phyloP scores from a whole-genome alignment of 1,140 invertebrate genomes.

The Drosophila biarmipes region DNA sequence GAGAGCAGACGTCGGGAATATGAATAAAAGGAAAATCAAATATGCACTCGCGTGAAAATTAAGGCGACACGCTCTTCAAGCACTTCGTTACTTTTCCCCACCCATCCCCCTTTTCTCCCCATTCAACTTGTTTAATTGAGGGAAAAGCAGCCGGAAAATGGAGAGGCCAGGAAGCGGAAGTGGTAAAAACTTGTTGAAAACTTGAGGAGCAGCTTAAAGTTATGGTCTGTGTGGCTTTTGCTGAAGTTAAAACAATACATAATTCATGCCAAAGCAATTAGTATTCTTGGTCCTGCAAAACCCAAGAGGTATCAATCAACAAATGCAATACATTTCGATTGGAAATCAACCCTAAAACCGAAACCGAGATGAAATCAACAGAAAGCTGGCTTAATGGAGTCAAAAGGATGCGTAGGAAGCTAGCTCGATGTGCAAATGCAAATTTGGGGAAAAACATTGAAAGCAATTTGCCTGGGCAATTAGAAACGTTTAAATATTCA shows the following conservation, averaged over 20 bases:
- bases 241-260: conserved; percentile 29
- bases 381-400: conserved; percentile 32
- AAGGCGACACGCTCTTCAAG: conserved; percentile 58
- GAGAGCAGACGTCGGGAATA: conserved; percentile 27
- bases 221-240: conserved; percentile 1
- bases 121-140: conserved; percentile 58
- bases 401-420: conserved; percentile 4
- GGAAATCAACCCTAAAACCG: conserved; percentile 3
- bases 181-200: conserved; percentile 45
- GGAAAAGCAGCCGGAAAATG: conserved; percentile 20
- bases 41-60: conserved; percentile 76
- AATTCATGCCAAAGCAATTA: conserved; percentile 29
- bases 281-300: background rate
- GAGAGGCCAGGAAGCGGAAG: conserved; percentile 25
- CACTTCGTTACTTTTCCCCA: background rate
- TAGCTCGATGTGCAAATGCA: background rate
- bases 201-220: conserved; percentile 33
- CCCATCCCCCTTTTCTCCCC: background rate
- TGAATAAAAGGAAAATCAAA: conserved; percentile 75
- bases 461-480: conserved; percentile 27
- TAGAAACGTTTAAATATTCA: conserved; percentile 16
- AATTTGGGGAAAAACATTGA: conserved; percentile 23
- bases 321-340: conserved; percentile 24
- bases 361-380: conserved; percentile 23
- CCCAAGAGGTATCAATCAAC: conserved; percentile 16